Evolutionary conservation across 1,140 invertebrate species (phyloP), one percentile per base, ranked within the genome.

Genomic region (Stegodyphus mimosarum): DNA sequence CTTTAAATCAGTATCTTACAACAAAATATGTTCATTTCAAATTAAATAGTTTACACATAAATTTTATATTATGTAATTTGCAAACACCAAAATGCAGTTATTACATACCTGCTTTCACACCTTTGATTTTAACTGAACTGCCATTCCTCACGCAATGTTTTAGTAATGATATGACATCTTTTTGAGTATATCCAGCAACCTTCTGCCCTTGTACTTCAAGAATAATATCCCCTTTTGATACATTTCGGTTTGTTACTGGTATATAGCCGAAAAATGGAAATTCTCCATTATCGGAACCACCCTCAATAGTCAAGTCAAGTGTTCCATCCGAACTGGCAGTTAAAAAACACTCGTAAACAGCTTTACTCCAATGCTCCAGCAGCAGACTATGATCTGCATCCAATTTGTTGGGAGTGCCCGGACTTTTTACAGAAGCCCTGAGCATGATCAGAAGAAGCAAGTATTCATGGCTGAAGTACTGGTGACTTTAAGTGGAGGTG

Each of bases 161-260:
- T 17, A 93, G 88, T 91, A 93, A 92, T 49, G 92, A 90, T 51
- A 91, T 90, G 7, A 93, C 91, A 90, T 94, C 93, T 84, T 91
- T 88, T 87, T 92, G 90, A 0, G 93, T 94, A 88, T 93, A 93
- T 51, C 93, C 93, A 76, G 93, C 92, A 83, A 94, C 92, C 90
- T 93, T 92, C 88, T 93, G 92, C 60, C 92, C 93, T 89, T 94
- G 92, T 73, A 94, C 91, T 88, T 94, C 93, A 73, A 94, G 87
- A 71, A 94, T 89, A 72, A 94, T 90, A 88, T 93, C 93, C 6
- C 91, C 92, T 76, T 89, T 87, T 70, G 90, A 88, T 67, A 92
- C 85, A 75, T 87, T 87, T 7, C 89, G 89, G 71, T 89, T 89
- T 13, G 89, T 85, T n/a, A 70, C 48, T 53, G 90, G 87, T 10